Conservation (phyloP, 2,888 invertebrate genomes). For the Tinea trinotella region DNA sequence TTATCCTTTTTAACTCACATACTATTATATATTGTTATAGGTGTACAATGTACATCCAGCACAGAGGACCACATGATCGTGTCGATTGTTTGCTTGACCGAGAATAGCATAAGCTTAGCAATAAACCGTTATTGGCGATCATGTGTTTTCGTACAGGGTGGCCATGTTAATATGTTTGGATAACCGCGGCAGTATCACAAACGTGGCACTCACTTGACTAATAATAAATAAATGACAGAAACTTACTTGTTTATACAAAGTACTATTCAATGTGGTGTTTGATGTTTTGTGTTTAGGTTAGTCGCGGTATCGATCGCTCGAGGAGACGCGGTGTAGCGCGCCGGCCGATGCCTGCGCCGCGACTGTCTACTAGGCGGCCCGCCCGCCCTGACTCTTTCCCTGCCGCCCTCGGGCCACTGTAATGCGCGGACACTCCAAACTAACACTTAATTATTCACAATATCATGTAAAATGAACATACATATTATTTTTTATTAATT, state of each 20-base stretch:
- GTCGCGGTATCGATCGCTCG: conserved; percentile 47
- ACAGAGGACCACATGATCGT: conserved; percentile 23
- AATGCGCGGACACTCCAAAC: conserved; percentile 19
- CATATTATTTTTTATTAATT: neutral
- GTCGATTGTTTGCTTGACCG: conserved; percentile 23
- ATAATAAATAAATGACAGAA: neutral
- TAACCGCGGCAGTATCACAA: neutral
- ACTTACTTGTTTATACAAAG: neutral
- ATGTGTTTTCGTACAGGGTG: conserved; percentile 47
- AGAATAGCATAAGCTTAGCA: conserved; percentile 36
- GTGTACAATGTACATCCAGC: conserved; percentile 24
- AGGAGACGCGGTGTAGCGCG: conserved; percentile 45
- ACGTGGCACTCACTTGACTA: neutral
- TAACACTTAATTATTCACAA: neutral
- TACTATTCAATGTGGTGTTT: neutral
- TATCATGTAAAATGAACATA: neutral
- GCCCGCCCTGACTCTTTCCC: conserved; percentile 34
- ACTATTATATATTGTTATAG: conserved; percentile 20
- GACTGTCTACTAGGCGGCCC: conserved; percentile 42
- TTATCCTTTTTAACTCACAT: neutral
- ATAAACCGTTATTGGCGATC: conserved; percentile 36
- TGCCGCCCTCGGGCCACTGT: conserved; percentile 21
- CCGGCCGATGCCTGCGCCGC: conserved; percentile 63
- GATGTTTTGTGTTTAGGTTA: conserved; percentile 17
- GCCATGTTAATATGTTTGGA: conserved; percentile 38